Percentiles rank a stretch among this genome's conserved stretches.
These are phyloP conservation scores for Corydoras sp. DNA, from an alignment of 2,113 vertebrate genomes.

Conservation along the genomic window DNA sequence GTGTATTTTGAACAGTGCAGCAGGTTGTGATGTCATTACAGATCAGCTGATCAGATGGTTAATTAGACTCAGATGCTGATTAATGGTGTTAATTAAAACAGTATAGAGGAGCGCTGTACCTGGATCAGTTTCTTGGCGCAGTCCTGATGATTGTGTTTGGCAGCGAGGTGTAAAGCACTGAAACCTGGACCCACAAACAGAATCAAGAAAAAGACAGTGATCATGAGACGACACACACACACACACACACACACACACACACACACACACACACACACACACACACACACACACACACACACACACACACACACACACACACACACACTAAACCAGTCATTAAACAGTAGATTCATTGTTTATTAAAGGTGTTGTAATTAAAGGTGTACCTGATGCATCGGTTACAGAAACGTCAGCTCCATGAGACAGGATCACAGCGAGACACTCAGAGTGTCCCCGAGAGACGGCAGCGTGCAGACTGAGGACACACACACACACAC, in stretches of 20 bases:
- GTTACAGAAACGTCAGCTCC: conserved; percentile 79
- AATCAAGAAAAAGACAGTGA: neutral
- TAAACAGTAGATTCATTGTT: too few species aligned
- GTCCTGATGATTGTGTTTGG: conserved; percentile 83
- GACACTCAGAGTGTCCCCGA: conserved; percentile 82
- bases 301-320: too few species aligned
- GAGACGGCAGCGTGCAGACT: conserved; percentile 88
- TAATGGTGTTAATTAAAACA: too few species aligned
- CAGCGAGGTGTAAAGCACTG: conserved; percentile 85
- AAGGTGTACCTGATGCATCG: conserved; percentile 76
- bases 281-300: too few species aligned
- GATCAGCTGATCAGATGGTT: too few species aligned
- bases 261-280: too few species aligned
- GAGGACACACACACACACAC: conserved; percentile 38
- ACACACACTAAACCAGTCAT: too few species aligned
- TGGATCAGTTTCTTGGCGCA: conserved; percentile 85
- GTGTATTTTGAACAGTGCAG: too few species aligned
- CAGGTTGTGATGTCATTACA: too few species aligned
- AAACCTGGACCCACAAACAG: conserved; percentile 64
- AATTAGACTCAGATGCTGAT: neutral
- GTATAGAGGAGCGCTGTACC: conserved; percentile 61
- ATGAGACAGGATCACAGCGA: conserved; percentile 81
- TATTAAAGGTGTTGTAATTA: too few species aligned
- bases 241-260: too few species aligned
- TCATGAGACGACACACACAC: neutral